Evolutionary conservation across 30 jellyfish, hydroid and myxozoan genomes (phyloP).

Genomic region (Cassiopea xamachana): DNA sequence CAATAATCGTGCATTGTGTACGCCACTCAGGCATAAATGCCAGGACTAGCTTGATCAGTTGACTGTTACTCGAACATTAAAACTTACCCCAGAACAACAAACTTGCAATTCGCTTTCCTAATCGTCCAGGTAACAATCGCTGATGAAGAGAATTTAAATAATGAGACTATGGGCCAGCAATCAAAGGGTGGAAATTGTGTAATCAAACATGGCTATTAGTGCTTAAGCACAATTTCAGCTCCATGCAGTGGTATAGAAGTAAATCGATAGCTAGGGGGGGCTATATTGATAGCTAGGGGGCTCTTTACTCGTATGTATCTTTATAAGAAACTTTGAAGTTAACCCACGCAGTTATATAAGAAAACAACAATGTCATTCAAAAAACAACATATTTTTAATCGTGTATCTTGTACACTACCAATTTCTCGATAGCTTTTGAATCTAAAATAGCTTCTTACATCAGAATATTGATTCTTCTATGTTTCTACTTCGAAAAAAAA

Average conservation of each 20-base stretch:
- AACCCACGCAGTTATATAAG: too few species aligned
- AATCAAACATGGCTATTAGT: neutral
- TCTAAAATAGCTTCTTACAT: too few species aligned
- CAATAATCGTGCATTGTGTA: neutral
- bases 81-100: slow-evolving; percentile 59
- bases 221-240: neutral
- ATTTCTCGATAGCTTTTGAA: neutral
- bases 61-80: neutral
- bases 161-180: slow-evolving; percentile 29
- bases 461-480: too few species aligned
- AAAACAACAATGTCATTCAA: too few species aligned
- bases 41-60: neutral
- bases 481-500: too few species aligned
- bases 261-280: too few species aligned
- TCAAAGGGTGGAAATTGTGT: slow-evolving; percentile 13
- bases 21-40: neutral
- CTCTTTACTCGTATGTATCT: too few species aligned
- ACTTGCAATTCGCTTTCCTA: slow-evolving; percentile 42
- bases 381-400: too few species aligned
- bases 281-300: too few species aligned
- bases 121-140: slow-evolving; percentile 57
- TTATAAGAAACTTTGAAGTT: too few species aligned
- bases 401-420: too few species aligned
- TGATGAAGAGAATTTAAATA: slow-evolving; percentile 54
- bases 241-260: neutral